Conservation (phyloP, 2,888 invertebrate genomes). For the Cryptops parisi region DNA sequence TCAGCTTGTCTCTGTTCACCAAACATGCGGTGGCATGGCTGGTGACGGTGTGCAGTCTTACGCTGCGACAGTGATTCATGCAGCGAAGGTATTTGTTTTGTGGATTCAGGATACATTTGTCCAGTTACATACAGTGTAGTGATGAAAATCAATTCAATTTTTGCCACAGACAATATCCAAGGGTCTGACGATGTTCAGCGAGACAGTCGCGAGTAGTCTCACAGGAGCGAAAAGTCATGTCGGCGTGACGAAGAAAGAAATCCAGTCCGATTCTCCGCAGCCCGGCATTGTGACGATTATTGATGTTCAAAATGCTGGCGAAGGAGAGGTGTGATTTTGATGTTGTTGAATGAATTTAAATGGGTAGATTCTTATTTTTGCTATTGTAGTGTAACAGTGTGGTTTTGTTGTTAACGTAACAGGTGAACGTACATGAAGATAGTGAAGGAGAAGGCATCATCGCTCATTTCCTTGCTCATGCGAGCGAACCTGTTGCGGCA, state of each 20-base stretch:
- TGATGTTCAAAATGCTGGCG: constrained; percentile 38
- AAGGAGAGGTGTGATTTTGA: constrained; percentile 16
- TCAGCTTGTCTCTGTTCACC: constrained; percentile 32
- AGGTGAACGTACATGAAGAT: constrained; percentile 42
- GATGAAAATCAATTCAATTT: too few species aligned
- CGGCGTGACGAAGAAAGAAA: constrained; percentile 3
- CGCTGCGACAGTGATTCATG: constrained; percentile 85
- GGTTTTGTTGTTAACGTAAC: neutral
- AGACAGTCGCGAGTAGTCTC: constrained; percentile 78
- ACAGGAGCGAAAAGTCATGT: constrained; percentile 42
- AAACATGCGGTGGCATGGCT: constrained; percentile 35
- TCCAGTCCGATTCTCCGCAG: constrained; percentile 41
- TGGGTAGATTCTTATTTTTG: neutral
- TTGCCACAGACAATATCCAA: constrained; percentile 55
- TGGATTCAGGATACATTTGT: neutral
- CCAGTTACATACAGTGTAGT: too few species aligned
- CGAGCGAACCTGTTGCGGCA: constrained; percentile 67
- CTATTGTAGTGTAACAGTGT: neutral
- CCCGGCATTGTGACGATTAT: constrained; percentile 79
- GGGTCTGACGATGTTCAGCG: constrained; percentile 47
- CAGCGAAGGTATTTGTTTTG: constrained; percentile 51
- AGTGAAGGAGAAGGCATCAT: constrained; percentile 53
- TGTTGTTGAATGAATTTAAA: neutral
- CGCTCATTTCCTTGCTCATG: constrained; percentile 74
- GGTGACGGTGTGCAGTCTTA: constrained; percentile 58